A percentile compares a stretch with the other conserved stretches of the same genome.
Conservation (phyloP, 2,888 invertebrate genomes). For the Magallana nippona region DNA sequence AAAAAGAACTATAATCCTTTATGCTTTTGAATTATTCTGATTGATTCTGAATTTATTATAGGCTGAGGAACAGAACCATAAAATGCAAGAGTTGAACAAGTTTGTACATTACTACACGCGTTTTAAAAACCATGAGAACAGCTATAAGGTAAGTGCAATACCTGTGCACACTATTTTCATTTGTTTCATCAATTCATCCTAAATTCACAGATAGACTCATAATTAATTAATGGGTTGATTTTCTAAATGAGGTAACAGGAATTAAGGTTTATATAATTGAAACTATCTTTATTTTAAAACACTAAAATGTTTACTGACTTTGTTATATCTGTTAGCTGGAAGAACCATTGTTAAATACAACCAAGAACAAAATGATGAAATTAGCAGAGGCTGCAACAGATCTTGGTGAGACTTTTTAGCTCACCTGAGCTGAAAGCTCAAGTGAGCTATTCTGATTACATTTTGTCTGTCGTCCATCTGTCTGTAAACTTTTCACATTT, state of each 20-base stretch:
- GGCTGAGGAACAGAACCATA: constrained; percentile 83
- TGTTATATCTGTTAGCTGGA: constrained; percentile 81
- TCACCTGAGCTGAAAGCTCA: too few species aligned
- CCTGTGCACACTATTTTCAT: too few species aligned
- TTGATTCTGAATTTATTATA: constrained; percentile 56
- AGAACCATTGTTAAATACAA: constrained; percentile 83
- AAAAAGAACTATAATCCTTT: too few species aligned
- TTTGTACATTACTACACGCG: constrained; percentile 86
- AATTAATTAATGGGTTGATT: too few species aligned
- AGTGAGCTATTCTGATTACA: too few species aligned
- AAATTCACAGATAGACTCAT: too few species aligned
- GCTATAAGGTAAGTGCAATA: constrained; percentile 80
- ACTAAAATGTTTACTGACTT: background rate
- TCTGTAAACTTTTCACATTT: too few species aligned
- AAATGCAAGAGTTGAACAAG: constrained; percentile 84
- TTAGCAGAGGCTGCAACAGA: constrained; percentile 82
- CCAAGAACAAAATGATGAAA: constrained; percentile 84
- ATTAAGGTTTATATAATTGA: too few species aligned
- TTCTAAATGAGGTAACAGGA: too few species aligned
- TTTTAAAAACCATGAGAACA: constrained; percentile 85
- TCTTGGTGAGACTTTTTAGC: constrained; percentile 49
- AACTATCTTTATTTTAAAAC: too few species aligned
- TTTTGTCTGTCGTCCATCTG: too few species aligned
- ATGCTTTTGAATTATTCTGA: background rate
- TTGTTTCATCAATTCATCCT: too few species aligned